Conservation (phyloP, 2,888 invertebrate species). For the Drosophila anomelani region DNA sequence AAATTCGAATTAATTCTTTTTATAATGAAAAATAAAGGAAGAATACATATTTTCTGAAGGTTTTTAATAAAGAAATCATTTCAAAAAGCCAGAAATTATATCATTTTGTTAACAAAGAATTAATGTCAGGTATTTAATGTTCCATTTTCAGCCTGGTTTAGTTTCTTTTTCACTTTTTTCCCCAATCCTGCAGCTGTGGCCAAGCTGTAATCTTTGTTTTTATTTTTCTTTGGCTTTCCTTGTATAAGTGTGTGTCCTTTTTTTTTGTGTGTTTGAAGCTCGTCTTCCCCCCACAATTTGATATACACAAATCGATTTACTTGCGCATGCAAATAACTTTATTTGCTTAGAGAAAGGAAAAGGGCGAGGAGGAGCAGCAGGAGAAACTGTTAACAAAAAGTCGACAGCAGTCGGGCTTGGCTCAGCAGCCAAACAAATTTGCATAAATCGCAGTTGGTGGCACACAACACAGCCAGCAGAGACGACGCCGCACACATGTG, state of each 20-base stretch:
- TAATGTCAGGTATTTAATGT: neutral
- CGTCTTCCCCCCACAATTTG: slow-evolving; percentile 61
- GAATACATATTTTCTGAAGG: neutral
- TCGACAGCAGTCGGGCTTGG: slow-evolving; percentile 52
- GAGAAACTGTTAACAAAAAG: slow-evolving; percentile 62
- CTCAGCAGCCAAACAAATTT: slow-evolving; percentile 71
- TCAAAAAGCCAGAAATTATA: neutral
- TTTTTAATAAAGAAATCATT: neutral
- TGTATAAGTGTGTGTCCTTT: slow-evolving; percentile 15
- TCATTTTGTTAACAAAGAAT: too few species aligned
- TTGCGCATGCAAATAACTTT: slow-evolving; percentile 79
- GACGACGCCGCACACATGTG: slow-evolving; percentile 42
- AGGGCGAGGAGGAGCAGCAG: slow-evolving; percentile 3
- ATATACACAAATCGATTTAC: slow-evolving; percentile 76
- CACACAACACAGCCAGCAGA: slow-evolving; percentile 53
- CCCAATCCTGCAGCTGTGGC: slow-evolving; percentile 49
- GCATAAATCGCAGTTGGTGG: slow-evolving; percentile 74
- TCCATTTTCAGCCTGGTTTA: neutral
- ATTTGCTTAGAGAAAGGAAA: slow-evolving; percentile 61
- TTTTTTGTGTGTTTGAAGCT: slow-evolving; percentile 31
- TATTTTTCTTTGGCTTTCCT: slow-evolving; percentile 38
- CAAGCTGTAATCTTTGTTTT: slow-evolving; percentile 47
- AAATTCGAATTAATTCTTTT: too few species aligned
- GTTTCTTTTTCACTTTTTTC: neutral
- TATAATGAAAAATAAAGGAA: fast-evolving